A percentile compares a stretch with the other conserved stretches of the same genome.
Conservation (phyloP, 2,888 invertebrate genomes). For the Neuroscelio doddi region DNA sequence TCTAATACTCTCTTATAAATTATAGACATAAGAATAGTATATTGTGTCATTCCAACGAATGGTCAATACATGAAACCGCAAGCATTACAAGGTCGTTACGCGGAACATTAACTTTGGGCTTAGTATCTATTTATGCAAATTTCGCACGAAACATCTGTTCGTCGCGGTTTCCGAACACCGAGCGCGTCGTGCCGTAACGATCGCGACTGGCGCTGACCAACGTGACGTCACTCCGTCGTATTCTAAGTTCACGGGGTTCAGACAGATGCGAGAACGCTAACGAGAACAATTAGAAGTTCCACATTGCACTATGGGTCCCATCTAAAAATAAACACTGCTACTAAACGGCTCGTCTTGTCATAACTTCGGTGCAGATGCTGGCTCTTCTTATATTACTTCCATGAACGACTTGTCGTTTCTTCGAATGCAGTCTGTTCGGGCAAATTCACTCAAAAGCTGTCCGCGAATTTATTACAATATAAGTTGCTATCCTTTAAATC, state of each 20-base stretch:
- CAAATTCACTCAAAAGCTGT: slow-evolving; percentile 36
- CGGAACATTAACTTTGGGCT: slow-evolving; percentile 60
- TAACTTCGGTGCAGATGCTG: slow-evolving; percentile 61
- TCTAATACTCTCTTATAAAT: no score
- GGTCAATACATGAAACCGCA: slow-evolving; percentile 11
- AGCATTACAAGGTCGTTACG: slow-evolving; percentile 49
- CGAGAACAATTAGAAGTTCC: slow-evolving; percentile 71
- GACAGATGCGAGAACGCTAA: slow-evolving; percentile 70
- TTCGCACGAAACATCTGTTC: slow-evolving; percentile 60
- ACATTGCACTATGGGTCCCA: slow-evolving; percentile 65
- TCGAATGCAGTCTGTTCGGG: slow-evolving; percentile 41
- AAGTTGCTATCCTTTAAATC: slow-evolving; percentile 11
- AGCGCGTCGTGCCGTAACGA: slow-evolving; percentile 18
- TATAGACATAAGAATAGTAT: no score
- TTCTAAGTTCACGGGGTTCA: slow-evolving; percentile 68
- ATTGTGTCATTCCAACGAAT: no score
- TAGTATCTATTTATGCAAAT: slow-evolving; percentile 65
- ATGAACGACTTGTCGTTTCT: slow-evolving; percentile 56
- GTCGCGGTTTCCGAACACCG: slow-evolving; percentile 32
- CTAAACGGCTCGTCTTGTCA: slow-evolving; percentile 61
- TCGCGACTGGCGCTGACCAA: slow-evolving; percentile 33
- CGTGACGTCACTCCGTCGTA: slow-evolving; percentile 49
- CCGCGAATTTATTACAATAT: slow-evolving; percentile 33
- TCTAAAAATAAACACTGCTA: slow-evolving; percentile 70
- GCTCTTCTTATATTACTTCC: slow-evolving; percentile 61